Evolutionary conservation across 2,888 invertebrate species (phyloP).

Genomic region (Mantis religiosa): DNA sequence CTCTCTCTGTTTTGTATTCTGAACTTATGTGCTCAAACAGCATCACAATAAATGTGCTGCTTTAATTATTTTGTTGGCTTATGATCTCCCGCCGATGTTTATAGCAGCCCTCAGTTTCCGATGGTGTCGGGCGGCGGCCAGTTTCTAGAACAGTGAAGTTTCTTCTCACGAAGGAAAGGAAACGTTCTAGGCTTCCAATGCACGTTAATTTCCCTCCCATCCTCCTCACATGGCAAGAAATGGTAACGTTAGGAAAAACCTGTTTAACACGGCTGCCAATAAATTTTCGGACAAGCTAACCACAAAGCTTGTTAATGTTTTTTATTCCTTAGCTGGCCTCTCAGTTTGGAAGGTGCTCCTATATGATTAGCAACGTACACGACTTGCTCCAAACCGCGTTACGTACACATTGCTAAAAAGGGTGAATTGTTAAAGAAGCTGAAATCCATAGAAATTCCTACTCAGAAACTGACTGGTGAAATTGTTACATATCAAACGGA

Average conservation of each 20-base stretch:
- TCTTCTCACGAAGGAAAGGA: not conserved
- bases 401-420: no score
- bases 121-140: not conserved
- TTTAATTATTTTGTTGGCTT: not conserved
- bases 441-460: no score
- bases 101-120: not conserved
- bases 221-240: not conserved
- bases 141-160: not conserved
- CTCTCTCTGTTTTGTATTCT: not conserved
- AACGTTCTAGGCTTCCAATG: not conserved
- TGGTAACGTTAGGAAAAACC: not conserved
- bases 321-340: not conserved
- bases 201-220: not conserved
- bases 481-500: no score
- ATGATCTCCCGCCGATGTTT: not conserved
- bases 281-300: not conserved
- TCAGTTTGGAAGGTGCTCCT: not conserved
- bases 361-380: not conserved
- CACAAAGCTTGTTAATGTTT: not conserved
- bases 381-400: no score
- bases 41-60: not conserved
- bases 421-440: no score
- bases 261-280: not conserved
- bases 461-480: no score
- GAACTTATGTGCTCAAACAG: not conserved